Conservation (phyloP, 1,140 invertebrate species). For the Drosophila nigromelanica region DNA sequence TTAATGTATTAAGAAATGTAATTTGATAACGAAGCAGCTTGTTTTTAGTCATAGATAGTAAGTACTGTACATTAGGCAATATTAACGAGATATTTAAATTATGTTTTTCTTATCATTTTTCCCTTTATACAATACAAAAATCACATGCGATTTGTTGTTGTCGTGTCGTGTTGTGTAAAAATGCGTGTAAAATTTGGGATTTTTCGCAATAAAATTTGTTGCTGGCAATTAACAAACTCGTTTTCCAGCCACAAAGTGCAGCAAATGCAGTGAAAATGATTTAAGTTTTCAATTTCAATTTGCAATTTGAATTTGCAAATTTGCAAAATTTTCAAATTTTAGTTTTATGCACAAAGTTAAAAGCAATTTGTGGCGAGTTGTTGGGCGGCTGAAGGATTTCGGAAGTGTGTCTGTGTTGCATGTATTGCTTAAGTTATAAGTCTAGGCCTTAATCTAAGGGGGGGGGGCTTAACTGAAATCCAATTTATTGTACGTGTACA, state of each 20-base stretch:
- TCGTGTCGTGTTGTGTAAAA: constrained; percentile 6
- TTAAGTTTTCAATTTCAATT: constrained; percentile 45
- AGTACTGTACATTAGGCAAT: constrained; percentile 57
- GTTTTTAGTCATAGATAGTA: constrained; percentile 25
- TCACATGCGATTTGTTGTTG: constrained; percentile 59
- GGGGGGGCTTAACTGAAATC: constrained; percentile 61
- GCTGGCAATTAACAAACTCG: constrained; percentile 34
- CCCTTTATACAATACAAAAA: constrained; percentile 60
- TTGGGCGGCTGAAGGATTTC: constrained; percentile 7
- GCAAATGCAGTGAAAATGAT: constrained; percentile 12
- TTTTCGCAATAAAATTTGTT: constrained; percentile 23
- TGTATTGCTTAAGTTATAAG: constrained; percentile 58
- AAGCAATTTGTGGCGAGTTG: constrained; percentile 44
- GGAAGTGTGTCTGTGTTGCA: constrained; percentile 4
- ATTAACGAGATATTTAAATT: constrained; percentile 31
- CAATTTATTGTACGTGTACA: constrained; percentile 74
- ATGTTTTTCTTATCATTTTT: constrained; percentile 42
- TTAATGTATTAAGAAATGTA: constrained; percentile 30
- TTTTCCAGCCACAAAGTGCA: constrained; percentile 13
- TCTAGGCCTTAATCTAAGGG: constrained; percentile 66
- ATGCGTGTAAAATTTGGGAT: constrained; percentile 7
- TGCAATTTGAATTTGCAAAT: constrained; percentile 23
- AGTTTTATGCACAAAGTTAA: constrained; percentile 26
- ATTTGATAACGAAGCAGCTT: constrained; percentile 48
- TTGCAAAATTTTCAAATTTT: constrained; percentile 1